phyloP scores from a whole-genome alignment of 2,797 vertebrate species.

The Coregonus sp. region DNA sequence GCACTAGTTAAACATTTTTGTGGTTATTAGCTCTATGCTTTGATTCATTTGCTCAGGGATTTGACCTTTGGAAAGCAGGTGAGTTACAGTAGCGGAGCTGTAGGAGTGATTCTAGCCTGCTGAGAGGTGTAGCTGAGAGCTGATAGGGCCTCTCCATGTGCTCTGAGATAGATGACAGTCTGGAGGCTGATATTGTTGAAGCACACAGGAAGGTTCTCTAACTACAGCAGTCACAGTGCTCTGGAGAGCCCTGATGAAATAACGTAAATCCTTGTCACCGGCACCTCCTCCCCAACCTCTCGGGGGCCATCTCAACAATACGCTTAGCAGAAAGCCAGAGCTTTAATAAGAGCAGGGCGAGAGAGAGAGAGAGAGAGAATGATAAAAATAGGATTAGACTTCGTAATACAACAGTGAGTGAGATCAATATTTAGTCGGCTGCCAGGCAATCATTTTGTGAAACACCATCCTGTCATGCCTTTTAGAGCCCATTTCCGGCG shows the following conservation, averaged over 20 bases:
- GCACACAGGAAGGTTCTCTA: slow-evolving; percentile 33
- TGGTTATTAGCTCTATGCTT: neutral
- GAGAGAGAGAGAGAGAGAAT: neutral
- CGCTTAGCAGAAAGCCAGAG: neutral
- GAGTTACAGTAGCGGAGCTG: neutral
- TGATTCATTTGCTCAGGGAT: neutral
- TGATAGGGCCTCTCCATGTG: slow-evolving; percentile 25
- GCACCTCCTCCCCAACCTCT: neutral
- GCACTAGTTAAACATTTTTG: neutral
- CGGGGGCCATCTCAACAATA: neutral
- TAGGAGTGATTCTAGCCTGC: neutral
- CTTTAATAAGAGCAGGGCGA: slow-evolving; percentile 26
- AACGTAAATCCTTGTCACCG: neutral
- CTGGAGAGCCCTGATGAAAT: slow-evolving; percentile 41
- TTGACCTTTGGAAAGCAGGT: neutral
- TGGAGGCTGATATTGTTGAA: slow-evolving; percentile 43
- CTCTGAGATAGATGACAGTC: slow-evolving; percentile 43
- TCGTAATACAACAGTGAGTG: slow-evolving; percentile 35
- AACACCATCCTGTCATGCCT: slow-evolving; percentile 21
- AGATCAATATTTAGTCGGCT: slow-evolving; percentile 15
- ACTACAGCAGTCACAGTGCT: neutral
- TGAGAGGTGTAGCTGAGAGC: neutral
- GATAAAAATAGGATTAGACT: slow-evolving; percentile 21
- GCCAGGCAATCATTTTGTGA: slow-evolving; percentile 39
- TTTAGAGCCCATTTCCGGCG: slow-evolving; percentile 34